Evolutionary conservation across 1,140 invertebrate species (phyloP).

Genomic region (Sitodiplosis mosellana): DNA sequence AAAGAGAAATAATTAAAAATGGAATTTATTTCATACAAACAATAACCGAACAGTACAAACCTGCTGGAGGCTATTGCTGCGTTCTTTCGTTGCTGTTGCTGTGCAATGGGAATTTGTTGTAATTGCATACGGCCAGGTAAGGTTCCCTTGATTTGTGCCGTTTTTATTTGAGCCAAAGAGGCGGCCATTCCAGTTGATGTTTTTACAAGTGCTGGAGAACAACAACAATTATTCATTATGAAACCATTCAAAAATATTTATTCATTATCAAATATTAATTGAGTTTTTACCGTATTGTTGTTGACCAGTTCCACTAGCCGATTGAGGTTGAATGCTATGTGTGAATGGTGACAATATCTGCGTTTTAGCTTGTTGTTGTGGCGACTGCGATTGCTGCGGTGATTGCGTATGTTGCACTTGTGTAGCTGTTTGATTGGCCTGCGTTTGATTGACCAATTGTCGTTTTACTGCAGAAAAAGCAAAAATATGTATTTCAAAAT

Average conservation of each 20-base stretch:
- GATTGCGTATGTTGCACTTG: too few species aligned
- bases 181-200: slow-evolving; percentile 29
- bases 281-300: slow-evolving; percentile 21
- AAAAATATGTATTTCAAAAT: not conserved
- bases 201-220: slow-evolving; percentile 20
- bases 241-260: not conserved
- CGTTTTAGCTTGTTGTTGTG: slow-evolving; percentile 30
- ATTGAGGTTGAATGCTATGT: slow-evolving; percentile 26
- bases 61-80: slow-evolving; percentile 34
- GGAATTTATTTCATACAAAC: too few species aligned
- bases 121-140: slow-evolving; percentile 39
- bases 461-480: not conserved
- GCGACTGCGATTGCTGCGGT: not conserved
- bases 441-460: not conserved
- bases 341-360: slow-evolving; percentile 12
- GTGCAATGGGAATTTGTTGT: slow-evolving; percentile 37
- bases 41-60: not conserved
- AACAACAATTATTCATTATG: not conserved
- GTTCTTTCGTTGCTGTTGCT: slow-evolving; percentile 40
- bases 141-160: slow-evolving; percentile 30
- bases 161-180: slow-evolving; percentile 19
- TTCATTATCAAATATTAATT: slow-evolving; percentile 1
- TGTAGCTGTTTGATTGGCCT: not conserved
- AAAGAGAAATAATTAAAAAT: not conserved
- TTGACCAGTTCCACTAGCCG: slow-evolving; percentile 6